Conservation (phyloP, 2,888 invertebrate genomes). For the Drosophila nr. fundita region DNA sequence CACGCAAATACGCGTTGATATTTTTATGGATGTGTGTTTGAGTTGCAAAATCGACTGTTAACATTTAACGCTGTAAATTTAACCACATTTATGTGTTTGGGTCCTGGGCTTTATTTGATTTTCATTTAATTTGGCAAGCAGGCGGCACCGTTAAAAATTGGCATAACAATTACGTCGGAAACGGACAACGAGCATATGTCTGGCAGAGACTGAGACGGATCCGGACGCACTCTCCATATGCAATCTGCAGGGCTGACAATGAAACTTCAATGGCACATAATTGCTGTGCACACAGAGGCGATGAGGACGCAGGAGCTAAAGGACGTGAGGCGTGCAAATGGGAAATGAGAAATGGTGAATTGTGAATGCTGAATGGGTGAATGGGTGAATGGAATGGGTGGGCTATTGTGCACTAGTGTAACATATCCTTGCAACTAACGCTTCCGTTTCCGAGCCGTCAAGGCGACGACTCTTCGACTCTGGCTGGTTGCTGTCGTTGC, state of each 20-base stretch:
- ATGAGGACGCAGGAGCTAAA: not conserved
- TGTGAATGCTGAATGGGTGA: conserved; percentile 28
- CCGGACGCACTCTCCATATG: conserved; percentile 43
- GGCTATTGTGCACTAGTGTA: conserved; percentile 64
- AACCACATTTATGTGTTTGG: conserved; percentile 70
- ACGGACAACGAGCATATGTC: conserved; percentile 44
- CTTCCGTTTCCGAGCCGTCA: conserved; percentile 76
- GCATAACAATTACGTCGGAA: conserved; percentile 77
- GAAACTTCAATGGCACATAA: conserved; percentile 76
- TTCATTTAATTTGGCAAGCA: conserved; percentile 73
- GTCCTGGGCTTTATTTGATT: conserved; percentile 69
- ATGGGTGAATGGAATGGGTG: not conserved
- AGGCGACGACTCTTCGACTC: conserved; percentile 56
- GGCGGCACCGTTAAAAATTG: conserved; percentile 64
- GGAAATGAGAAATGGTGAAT: conserved; percentile 18
- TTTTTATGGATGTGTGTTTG: conserved; percentile 63
- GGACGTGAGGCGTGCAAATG: not conserved
- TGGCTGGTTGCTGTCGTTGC: conserved; percentile 26
- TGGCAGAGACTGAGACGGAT: conserved; percentile 11
- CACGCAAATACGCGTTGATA: conserved; percentile 77
- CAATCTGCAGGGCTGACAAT: conserved; percentile 71
- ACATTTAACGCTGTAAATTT: conserved; percentile 77
- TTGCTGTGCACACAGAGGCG: conserved; percentile 55
- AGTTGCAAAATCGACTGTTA: conserved; percentile 74
- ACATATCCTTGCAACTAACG: conserved; percentile 80